These are phyloP conservation scores for Cichladusa arquata DNA, from an alignment of 2,113 vertebrate species.

Conservation along the genomic window DNA sequence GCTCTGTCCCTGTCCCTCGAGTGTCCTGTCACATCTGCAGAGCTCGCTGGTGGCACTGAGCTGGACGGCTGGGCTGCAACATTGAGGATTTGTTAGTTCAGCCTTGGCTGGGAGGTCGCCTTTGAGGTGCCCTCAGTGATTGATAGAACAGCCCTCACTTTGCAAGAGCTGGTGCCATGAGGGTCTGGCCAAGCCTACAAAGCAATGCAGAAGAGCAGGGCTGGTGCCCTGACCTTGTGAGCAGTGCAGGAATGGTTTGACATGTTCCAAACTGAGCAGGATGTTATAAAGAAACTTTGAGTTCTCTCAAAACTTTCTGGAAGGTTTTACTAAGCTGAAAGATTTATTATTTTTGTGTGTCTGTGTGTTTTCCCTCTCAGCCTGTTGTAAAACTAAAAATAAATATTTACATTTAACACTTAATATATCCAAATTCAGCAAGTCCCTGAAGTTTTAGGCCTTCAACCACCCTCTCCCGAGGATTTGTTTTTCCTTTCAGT, in stretches of 20 bases:
- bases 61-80: background rate
- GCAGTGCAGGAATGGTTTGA: background rate
- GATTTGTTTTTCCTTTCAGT: background rate
- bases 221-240: background rate
- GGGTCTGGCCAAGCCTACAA: background rate
- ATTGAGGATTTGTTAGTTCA: background rate
- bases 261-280: background rate
- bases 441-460: background rate
- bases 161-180: background rate
- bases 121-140: background rate
- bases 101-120: constrained; percentile 16
- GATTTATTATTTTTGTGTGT: background rate
- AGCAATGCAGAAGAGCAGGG: background rate
- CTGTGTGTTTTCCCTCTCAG: background rate
- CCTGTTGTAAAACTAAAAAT: background rate
- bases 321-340: background rate
- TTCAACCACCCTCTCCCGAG: background rate
- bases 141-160: background rate
- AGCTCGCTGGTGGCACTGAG: background rate
- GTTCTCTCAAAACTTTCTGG: background rate
- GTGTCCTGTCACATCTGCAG: background rate
- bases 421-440: background rate
- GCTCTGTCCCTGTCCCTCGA: background rate
- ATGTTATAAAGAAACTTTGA: background rate
- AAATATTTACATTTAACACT: background rate